Base-by-base conservation (phyloP, 2,888 invertebrate genomes). In the Caenorhabditis japonica region DNA sequence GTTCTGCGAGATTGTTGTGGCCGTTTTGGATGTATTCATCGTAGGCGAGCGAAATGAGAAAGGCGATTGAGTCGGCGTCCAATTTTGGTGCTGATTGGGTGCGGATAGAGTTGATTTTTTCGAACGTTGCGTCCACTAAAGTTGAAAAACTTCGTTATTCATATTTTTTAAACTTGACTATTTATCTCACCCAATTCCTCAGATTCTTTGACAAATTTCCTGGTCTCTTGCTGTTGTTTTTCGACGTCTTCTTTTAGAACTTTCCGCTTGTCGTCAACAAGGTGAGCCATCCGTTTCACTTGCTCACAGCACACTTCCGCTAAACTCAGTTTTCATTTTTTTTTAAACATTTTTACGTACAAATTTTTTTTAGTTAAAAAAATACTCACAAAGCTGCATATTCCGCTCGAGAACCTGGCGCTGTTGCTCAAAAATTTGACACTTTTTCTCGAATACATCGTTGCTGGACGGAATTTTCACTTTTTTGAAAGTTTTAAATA, bases 91-190 rank as follows among this genome's bases (percentile, higher is more conserved):
- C 41, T 13, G 34, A 12, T 7, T 19, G 33, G 2, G 49, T 25
- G 15, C 43, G 23, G 17, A 41, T 51, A 17, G 36, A n/a, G 19
- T 52, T 44, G 4, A 61, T 15, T n/a, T 36, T 33, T 12, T 61
- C 61, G 34, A 62, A 47, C 8, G 30, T 46, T 4, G 62, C 21
- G 8, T 47, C 46, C 8, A 62, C 62, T 62, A 47, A 30, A 62
- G 55, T 10, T 15, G 1, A 7, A 21, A n/a, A n/a, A n/a, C n/a
- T n/a, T n/a, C n/a, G n/a, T n/a, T n/a, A n/a, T n/a, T 19, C 8
- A 2, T 39, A 15, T 7, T 8, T 43, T 43, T 4, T 3, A 43
- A 43, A 4, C 1, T 21, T 19, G 4, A 3, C 2, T 15, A 15
- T 44, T 10, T 30, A 10, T 10, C 46, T 5, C 5, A 61, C 52